phyloP scores from a whole-genome alignment of 2,797 vertebrate genomes.

The Pelodytes ibericus region DNA sequence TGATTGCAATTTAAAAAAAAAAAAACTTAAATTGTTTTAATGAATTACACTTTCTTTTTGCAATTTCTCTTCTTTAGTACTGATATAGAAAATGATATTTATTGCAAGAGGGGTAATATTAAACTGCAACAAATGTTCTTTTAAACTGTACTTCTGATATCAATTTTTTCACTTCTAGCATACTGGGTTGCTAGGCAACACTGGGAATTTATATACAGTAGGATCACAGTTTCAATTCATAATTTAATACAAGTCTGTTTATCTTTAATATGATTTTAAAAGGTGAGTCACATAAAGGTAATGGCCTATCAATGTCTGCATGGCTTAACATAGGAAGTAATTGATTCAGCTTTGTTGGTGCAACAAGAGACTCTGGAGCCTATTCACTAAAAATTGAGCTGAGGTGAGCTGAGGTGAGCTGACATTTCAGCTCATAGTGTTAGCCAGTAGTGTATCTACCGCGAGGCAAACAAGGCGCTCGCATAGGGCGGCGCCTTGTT shows the following conservation, averaged over 20 bases:
- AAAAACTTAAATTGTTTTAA: too few species aligned
- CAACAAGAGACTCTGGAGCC: too few species aligned
- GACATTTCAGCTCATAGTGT: too few species aligned
- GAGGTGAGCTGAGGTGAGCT: too few species aligned
- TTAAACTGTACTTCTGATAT: conserved; percentile 7
- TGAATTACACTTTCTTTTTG: neutral
- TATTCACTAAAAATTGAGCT: too few species aligned
- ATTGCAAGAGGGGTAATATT: neutral
- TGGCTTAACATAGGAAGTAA: too few species aligned
- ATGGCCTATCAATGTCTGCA: too few species aligned
- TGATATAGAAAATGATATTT: neutral
- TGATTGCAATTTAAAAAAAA: neutral
- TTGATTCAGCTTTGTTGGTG: too few species aligned
- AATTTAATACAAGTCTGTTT: conserved; percentile 31
- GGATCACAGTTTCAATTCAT: conserved; percentile 39
- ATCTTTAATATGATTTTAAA: conserved; percentile 19
- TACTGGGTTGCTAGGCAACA: conserved; percentile 44
- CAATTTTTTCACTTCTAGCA: conserved; percentile 20
- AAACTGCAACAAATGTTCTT: neutral
- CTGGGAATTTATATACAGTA: conserved; percentile 46
- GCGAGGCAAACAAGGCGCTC: too few species aligned
- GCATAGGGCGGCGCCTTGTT: too few species aligned
- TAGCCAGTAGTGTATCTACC: too few species aligned
- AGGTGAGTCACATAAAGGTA: too few species aligned
- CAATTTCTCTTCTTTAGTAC: neutral